A percentile compares a stretch with the other conserved stretches of the same genome.
phyloP scores from a whole-genome alignment of 1,140 invertebrate genomes.

The Aphaenogaster ashmeadi region DNA sequence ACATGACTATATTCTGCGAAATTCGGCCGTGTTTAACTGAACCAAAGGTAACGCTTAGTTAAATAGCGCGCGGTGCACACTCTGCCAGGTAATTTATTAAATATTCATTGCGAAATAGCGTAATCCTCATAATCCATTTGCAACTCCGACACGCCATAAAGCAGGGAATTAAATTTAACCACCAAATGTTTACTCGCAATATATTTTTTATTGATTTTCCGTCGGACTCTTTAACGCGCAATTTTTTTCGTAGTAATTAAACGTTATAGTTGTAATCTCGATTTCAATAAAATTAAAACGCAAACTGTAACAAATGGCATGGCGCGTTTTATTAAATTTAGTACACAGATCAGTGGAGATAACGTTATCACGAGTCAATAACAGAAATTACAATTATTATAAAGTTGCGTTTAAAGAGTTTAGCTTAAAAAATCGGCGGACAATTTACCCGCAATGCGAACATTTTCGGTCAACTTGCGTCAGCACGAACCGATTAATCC shows the following conservation, averaged over 20 bases:
- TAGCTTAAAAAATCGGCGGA: background rate
- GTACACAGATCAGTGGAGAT: background rate
- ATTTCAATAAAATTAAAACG: background rate
- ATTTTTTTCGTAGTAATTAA: background rate
- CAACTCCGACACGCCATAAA: conserved; percentile 18
- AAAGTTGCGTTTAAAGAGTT: background rate
- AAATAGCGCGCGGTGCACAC: conserved; percentile 22
- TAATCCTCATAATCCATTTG: conserved; percentile 39
- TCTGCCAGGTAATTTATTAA: conserved; percentile 41
- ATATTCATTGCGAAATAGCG: conserved; percentile 42
- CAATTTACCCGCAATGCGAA: background rate
- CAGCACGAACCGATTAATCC: conserved; percentile 12
- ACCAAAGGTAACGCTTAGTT: conserved; percentile 58
- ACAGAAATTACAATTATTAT: background rate
- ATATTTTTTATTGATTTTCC: conserved; percentile 10
- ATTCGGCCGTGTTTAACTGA: conserved; percentile 33
- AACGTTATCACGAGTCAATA: background rate
- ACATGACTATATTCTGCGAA: conserved; percentile 27
- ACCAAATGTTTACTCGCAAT: background rate
- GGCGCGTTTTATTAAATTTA: background rate
- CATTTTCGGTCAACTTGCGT: background rate
- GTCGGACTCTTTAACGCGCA: background rate
- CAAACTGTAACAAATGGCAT: background rate
- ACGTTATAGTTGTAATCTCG: background rate
- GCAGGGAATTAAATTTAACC: conserved; percentile 28